Percentiles rank a stretch among this genome's conserved stretches.
Evolutionary conservation across 2,888 invertebrate species (phyloP).

Genomic region (Philopedon plagiatum): DNA sequence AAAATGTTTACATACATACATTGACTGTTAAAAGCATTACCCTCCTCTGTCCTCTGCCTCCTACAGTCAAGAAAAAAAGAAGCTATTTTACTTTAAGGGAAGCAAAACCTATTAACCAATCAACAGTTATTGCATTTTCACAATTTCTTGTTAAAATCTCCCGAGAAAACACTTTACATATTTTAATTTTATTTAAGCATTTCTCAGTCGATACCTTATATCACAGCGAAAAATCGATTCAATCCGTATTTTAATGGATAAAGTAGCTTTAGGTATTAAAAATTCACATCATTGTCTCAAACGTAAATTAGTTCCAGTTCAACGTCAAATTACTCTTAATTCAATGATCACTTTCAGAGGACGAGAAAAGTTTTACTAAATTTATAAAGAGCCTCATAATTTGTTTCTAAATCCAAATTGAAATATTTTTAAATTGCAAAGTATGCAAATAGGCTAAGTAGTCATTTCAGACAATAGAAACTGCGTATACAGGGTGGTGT

Average conservation of each 20-base stretch:
- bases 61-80: too few relatives aligned
- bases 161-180: too few relatives aligned
- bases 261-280: constrained; percentile 16
- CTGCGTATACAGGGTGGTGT: too few relatives aligned
- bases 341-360: constrained; percentile 15
- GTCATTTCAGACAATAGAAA: too few relatives aligned
- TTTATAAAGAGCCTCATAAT: not conserved
- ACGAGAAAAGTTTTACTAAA: not conserved
- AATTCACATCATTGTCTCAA: constrained; percentile 19
- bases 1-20: too few relatives aligned
- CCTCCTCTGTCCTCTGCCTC: too few relatives aligned
- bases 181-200: not conserved
- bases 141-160: too few relatives aligned
- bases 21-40: too few relatives aligned
- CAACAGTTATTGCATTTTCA: too few relatives aligned
- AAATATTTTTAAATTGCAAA: not conserved
- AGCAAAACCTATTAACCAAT: too few relatives aligned
- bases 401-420: not conserved
- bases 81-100: too few relatives aligned
- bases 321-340: constrained; percentile 15
- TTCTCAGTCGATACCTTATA: not conserved
- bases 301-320: constrained; percentile 17
- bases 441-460: not conserved
- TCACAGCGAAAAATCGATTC: constrained; percentile 5
- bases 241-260: constrained; percentile 12